Base-by-base conservation (phyloP, 2,888 invertebrate species). In the Pseudeuparius sepicola region DNA sequence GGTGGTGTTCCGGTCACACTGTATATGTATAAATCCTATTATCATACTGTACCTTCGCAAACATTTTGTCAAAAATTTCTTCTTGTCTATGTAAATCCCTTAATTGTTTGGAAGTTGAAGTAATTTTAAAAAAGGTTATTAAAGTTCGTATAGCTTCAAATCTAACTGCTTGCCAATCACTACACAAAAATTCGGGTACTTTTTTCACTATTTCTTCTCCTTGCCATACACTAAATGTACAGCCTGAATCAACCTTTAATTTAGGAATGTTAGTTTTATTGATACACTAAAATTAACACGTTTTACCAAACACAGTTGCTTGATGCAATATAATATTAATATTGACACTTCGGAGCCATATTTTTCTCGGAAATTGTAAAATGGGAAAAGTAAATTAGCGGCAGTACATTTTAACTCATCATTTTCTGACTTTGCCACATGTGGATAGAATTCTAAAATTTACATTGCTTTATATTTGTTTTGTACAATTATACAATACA, bases 141-240 rank as follows among this genome's bases (percentile, higher is more conserved):
- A 68, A 38, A 26, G 57, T 60, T 39, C 54, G 52, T 3, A 65
- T 53, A 4, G 63, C 57, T 40, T 58, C 52, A 26, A 67, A 53
- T 16, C 67, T 56, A 2, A 67, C 60, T 24, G 58, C 48, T 40
- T 62, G 59, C 37, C 60, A 63, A 14, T 62, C 52, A 41, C 51
- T 58, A 5, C 49, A 53, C 11, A 67, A 43, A 44, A 62, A 63
- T 20, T 46, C 39, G 0, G 60, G 47, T 2, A 59, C 47, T 40
- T 40, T 42, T 29, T 46, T 33, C 16, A 46, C 42, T 3, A 52
- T 43, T 29, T 53, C 51, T 20, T 42, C 42, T 20, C 41, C 46
- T 18, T 42, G 24, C 54, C 52, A 56, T 17, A 39, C 47, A 5
- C 50, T 36, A 45, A 45, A 57, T 2, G 40, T 27, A 15, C 41